Conservation (phyloP, 1,140 invertebrate genomes). For the Calycopis cecrops region DNA sequence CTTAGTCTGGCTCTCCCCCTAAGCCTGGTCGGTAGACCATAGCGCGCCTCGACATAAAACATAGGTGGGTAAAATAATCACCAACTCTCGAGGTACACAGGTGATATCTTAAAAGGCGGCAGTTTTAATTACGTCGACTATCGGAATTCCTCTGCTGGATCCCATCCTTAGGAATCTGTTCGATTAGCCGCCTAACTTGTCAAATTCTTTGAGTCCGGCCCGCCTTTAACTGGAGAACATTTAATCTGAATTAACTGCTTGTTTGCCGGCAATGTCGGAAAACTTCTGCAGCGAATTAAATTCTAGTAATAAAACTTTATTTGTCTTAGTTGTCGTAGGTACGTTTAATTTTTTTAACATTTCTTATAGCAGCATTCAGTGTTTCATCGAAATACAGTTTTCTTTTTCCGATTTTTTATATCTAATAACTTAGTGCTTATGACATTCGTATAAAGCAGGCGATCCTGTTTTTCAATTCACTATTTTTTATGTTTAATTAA, state of each 20-base stretch:
- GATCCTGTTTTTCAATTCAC: too few relatives aligned
- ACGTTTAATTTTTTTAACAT: background rate
- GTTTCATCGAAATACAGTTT: too few relatives aligned
- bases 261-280: slow-evolving; percentile 11
- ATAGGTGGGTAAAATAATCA: background rate
- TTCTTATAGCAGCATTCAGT: too few relatives aligned
- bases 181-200: slow-evolving; percentile 19
- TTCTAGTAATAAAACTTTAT: slow-evolving; percentile 12
- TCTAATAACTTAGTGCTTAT: too few relatives aligned
- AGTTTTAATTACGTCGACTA: slow-evolving; percentile 19
- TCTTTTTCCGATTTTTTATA: too few relatives aligned
- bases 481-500: too few relatives aligned
- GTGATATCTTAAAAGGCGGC: slow-evolving; percentile 18
- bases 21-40: too few relatives aligned
- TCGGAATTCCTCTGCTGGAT: slow-evolving; percentile 14
- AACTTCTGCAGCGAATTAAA: slow-evolving; percentile 2
- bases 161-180: slow-evolving; percentile 15
- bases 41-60: too few relatives aligned
- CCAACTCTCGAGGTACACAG: slow-evolving; percentile 6
- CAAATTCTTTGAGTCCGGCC: slow-evolving; percentile 14
- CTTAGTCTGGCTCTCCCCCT: too few relatives aligned
- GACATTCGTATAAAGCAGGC: too few relatives aligned
- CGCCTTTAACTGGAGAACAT: slow-evolving; percentile 7
- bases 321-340: slow-evolving; percentile 7
- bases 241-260: slow-evolving; percentile 16